Base-by-base conservation (phyloP, 2,888 invertebrate species). In the Cheilosia variabilis region DNA sequence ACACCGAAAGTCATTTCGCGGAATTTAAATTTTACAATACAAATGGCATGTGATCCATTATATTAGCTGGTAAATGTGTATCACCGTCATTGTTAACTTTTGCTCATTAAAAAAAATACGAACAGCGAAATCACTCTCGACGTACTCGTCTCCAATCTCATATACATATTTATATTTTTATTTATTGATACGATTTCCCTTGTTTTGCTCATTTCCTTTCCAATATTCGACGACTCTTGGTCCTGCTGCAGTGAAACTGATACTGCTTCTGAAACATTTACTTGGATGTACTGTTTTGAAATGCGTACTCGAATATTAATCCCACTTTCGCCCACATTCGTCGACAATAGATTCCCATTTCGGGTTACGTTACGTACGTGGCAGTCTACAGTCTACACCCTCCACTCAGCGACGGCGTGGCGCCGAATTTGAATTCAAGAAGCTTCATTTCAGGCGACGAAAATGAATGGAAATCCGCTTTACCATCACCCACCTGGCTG, bases 131-230 rank as follows among this genome's bases (percentile, higher is more conserved):
- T 68, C 53, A 53, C 53, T 60, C 62, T 79, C 62, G 52, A 34
- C 66, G 43, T 52, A 24, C 73, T 66, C 60, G 57, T 83, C 66
- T 62, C 55, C 50, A 60, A 65, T 72, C 60, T 47, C 45, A 13
- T 24, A 37, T 19, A 22, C 2, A 62, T 60, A n/a, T n/a, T n/a
- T n/a, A 57, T 66, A 60, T 62, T 68, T 66, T 78, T 83, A 83
- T 83, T 83, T 83, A 78, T 82, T 82, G 71, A 68, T 41, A 62
- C 62, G 62, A 83, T 83, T 83, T 83, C 72, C 82, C 77, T 72
- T 50, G 55, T 82, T 82, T 62, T 57, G 50, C 31, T 53, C 57
- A 66, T 66, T 75, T 75, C 65, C 65, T 66, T 31, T 57, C 37
- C 58, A 65, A 82, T 77, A 34, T 72, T 52, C 45, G 19, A n/a